A percentile compares a stretch with the other conserved stretches of the same genome.
These are phyloP conservation scores for Dysdera silvatica DNA, from an alignment of 1,140 invertebrate genomes.

Conservation along the genomic window DNA sequence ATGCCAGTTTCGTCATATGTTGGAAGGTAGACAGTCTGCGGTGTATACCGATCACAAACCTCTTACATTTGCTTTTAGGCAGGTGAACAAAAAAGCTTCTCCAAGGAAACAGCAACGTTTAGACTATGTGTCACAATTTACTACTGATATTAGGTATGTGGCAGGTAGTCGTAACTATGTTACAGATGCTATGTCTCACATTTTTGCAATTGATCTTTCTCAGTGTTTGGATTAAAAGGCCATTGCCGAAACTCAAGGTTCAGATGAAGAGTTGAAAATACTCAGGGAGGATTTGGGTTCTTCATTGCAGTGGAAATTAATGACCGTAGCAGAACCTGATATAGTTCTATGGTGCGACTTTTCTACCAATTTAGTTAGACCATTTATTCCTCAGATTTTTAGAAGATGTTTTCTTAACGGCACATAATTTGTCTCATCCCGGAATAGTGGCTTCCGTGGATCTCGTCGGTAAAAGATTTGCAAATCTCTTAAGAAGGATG, in stretches of 20 bases:
- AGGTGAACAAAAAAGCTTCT: constrained; percentile 20
- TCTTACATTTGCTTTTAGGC: constrained; percentile 33
- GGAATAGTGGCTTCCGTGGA: background rate
- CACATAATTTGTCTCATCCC: constrained; percentile 22
- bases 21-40: constrained; percentile 38
- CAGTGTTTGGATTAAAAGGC: background rate
- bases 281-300: background rate
- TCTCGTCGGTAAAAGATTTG: constrained; percentile 3
- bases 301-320: background rate
- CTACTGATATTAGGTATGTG: constrained; percentile 40
- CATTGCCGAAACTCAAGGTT: constrained; percentile 4
- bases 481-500: constrained; percentile 11
- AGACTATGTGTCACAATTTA: constrained; percentile 42
- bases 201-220: background rate
- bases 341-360: constrained; percentile 1
- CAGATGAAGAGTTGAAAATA: constrained; percentile 7
- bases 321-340: background rate
- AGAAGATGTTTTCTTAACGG: constrained; percentile 1
- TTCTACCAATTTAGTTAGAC: background rate
- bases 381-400: constrained; percentile 8
- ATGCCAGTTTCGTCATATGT: constrained; percentile 35
- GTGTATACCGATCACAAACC: constrained; percentile 38
- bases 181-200: constrained; percentile 19
- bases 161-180: constrained; percentile 38
- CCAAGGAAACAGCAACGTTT: constrained; percentile 36